These are phyloP conservation scores for Bos javanicus DNA, from an alignment of 2,113 vertebrate genomes.

Conservation along the genomic window DNA sequence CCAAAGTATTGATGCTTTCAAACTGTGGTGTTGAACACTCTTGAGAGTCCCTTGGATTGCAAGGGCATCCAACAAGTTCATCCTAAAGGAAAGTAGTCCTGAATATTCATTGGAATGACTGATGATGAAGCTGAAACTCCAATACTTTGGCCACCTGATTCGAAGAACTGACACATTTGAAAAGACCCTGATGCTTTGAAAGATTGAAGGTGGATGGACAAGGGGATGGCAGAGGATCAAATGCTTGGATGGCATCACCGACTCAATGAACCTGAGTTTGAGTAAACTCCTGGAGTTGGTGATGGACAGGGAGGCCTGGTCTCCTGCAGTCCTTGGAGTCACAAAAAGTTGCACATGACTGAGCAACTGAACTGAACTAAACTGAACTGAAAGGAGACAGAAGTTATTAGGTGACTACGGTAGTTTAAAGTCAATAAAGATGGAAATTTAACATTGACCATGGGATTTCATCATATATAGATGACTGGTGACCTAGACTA, in stretches of 20 bases:
- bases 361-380: background rate
- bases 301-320: background rate
- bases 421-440: background rate
- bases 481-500: background rate
- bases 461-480: background rate
- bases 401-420: background rate
- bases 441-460: background rate
- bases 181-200: background rate
- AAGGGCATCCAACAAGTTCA: background rate
- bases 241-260: background rate
- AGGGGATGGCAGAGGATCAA: background rate
- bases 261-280: background rate
- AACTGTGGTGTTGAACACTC: background rate
- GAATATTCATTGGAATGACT: background rate
- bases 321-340: background rate
- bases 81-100: background rate
- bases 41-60: background rate
- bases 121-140: background rate
- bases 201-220: background rate
- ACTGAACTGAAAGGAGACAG: background rate
- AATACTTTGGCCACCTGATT: background rate
- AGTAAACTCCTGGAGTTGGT: background rate
- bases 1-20: background rate
- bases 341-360: background rate
- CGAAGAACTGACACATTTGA: background rate